These are phyloP conservation scores for Enchytraeus crypticus DNA, from an alignment of 2,888 invertebrate species.

Conservation along the genomic window DNA sequence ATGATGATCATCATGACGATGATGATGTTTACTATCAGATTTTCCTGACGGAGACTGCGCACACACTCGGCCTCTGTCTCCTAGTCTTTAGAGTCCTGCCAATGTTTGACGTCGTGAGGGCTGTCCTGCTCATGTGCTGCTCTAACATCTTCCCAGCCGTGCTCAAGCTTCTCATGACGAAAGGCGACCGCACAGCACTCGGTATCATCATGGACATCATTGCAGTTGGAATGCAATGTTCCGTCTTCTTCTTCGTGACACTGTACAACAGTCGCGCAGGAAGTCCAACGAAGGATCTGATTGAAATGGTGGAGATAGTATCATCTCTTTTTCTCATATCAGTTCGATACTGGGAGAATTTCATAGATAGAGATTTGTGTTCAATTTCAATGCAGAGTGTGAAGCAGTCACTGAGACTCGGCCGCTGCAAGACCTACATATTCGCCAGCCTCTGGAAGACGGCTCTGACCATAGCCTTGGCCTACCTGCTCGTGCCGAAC, in stretches of 20 bases:
- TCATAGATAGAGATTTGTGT: constrained; percentile 24
- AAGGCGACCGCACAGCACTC: constrained; percentile 30
- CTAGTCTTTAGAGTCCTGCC: constrained; percentile 43
- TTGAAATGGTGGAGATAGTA: constrained; percentile 14
- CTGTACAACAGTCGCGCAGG: constrained; percentile 8
- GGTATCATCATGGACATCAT: constrained; percentile 35
- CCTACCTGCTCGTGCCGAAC: constrained; percentile 25
- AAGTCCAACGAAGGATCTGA: constrained; percentile 4
- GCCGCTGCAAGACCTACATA: constrained; percentile 27
- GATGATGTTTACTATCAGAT: constrained; percentile 10
- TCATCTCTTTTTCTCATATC: constrained; percentile 23
- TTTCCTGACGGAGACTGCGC: constrained; percentile 21
- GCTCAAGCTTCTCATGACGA: constrained; percentile 40
- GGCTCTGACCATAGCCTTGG: constrained; percentile 25
- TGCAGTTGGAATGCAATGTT: constrained; percentile 36
- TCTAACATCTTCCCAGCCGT: constrained; percentile 41
- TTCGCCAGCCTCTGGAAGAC: constrained; percentile 29
- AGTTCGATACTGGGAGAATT: constrained; percentile 28
- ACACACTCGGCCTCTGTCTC: constrained; percentile 37
- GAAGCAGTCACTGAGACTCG: constrained; percentile 18
- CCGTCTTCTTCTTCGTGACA: constrained; percentile 34
- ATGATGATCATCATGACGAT: background rate
- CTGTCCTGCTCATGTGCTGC: constrained; percentile 39
- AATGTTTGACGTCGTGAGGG: constrained; percentile 41
- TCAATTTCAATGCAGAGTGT: constrained; percentile 17